Conservation (phyloP, 2,113 vertebrate species). For the Gila orcuttii region DNA sequence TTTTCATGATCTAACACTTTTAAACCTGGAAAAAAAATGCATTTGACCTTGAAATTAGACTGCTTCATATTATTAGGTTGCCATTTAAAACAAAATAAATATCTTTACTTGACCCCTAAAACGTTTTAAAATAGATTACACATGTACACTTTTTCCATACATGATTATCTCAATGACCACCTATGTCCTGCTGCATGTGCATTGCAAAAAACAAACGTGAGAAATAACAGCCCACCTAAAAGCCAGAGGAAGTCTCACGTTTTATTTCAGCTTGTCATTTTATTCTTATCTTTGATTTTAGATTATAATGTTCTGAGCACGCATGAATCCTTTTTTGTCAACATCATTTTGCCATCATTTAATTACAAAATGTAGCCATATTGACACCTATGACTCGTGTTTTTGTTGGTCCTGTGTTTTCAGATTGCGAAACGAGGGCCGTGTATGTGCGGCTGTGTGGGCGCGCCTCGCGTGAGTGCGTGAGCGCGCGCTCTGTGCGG, state of each 20-base stretch:
- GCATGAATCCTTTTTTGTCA: not conserved
- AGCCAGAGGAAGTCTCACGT: not conserved
- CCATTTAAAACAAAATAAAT: not conserved
- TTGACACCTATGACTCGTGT: not conserved
- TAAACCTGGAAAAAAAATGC: not conserved
- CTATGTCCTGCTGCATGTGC: constrained; percentile 1
- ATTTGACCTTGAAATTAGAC: constrained; percentile 20
- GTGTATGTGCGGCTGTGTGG: not conserved
- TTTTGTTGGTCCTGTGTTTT: constrained; percentile 26
- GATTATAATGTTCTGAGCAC: not conserved
- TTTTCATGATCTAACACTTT: not conserved
- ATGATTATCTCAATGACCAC: not conserved
- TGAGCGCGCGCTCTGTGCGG: constrained; percentile 18
- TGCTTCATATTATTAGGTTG: not conserved
- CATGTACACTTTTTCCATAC: not conserved
- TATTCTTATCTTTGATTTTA: not conserved
- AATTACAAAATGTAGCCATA: not conserved
- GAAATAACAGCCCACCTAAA: not conserved
- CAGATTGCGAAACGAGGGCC: constrained; percentile 12
- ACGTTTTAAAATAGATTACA: not conserved
- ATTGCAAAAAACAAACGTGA: not conserved
- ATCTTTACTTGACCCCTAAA: not conserved
- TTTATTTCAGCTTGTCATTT: not conserved
- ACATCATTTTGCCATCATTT: not conserved
- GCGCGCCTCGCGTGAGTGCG: constrained; percentile 1